A percentile compares a stretch with the other conserved stretches of the same genome.
Evolutionary conservation across 2,888 invertebrate species (phyloP).

Genomic region (Stenotaenia linearis): DNA sequence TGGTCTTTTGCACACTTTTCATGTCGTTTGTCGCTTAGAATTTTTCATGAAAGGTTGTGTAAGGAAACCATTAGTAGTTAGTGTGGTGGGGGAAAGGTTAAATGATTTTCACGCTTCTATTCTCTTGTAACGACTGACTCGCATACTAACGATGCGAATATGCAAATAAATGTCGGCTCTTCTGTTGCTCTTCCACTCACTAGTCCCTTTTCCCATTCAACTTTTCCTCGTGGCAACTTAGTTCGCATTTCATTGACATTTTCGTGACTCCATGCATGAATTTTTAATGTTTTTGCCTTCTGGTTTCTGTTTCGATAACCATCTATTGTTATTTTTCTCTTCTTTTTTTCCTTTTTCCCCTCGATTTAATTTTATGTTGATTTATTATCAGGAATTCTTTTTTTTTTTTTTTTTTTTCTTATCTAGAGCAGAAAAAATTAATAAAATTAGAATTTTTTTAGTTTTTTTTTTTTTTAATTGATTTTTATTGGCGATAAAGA

Average conservation of each 20-base stretch:
- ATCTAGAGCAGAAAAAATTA: too few relatives aligned
- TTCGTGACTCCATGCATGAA: neutral
- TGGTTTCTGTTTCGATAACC: neutral
- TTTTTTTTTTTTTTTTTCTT: too few relatives aligned
- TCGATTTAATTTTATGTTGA: neutral
- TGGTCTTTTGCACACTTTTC: neutral
- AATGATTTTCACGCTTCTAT: conserved; percentile 26
- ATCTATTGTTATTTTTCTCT: neutral
- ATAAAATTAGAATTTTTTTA: too few relatives aligned
- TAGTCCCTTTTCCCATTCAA: neutral
- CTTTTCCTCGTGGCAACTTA: neutral
- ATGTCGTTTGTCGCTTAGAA: neutral
- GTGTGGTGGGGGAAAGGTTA: neutral
- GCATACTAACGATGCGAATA: conserved; percentile 20
- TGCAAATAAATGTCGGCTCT: neutral
- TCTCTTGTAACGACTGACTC: conserved; percentile 14
- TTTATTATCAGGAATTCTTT: neutral
- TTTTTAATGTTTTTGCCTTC: conserved; percentile 1
- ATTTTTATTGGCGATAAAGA: neutral
- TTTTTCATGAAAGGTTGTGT: neutral
- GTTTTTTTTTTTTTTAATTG: neutral
- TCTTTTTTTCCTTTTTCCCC: neutral
- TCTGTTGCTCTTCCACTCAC: neutral
- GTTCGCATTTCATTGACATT: conserved; percentile 14
- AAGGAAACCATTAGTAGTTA: conserved; percentile 23